Evolutionary conservation across 1,140 invertebrate genomes (phyloP).

Genomic region (Drosophila truncata): DNA sequence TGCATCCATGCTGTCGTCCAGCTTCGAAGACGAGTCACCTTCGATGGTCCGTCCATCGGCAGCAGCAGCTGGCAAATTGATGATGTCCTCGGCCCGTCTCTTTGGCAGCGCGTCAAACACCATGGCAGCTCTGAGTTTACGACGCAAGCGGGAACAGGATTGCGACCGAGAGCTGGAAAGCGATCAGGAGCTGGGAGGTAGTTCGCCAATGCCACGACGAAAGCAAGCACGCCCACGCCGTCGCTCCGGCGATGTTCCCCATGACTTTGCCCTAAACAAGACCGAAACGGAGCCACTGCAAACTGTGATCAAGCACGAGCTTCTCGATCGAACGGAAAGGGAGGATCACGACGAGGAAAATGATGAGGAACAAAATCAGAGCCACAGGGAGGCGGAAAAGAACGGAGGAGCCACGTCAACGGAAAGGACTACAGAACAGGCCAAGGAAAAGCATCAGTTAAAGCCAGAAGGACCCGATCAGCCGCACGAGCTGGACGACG

Average conservation of each 20-base stretch:
- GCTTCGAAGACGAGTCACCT: slow-evolving; percentile 75
- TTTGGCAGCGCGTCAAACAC: slow-evolving; percentile 65
- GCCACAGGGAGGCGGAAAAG: slow-evolving; percentile 32
- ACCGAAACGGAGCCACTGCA: slow-evolving; percentile 61
- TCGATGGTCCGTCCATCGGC: slow-evolving; percentile 65
- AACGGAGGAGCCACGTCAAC: slow-evolving; percentile 3
- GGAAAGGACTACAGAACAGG: slow-evolving; percentile 14
- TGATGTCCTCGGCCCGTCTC: slow-evolving; percentile 67
- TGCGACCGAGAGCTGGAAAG: slow-evolving; percentile 63
- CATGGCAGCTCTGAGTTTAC: slow-evolving; percentile 68
- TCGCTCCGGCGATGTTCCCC: slow-evolving; percentile 91
- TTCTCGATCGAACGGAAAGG: slow-evolving; percentile 60
- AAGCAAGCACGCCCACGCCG: slow-evolving; percentile 93
- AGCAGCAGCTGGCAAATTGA: slow-evolving; percentile 57
- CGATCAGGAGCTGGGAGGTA: slow-evolving; percentile 84
- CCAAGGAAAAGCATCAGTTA: slow-evolving; percentile 13
- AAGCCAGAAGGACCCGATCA: slow-evolving; percentile 17
- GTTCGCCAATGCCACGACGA: slow-evolving; percentile 91
- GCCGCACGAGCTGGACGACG: slow-evolving; percentile 35
- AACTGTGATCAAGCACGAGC: slow-evolving; percentile 82
- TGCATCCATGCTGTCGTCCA: slow-evolving; percentile 70
- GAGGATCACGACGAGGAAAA: slow-evolving; percentile 39
- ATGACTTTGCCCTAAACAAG: slow-evolving; percentile 84
- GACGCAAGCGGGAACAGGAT: slow-evolving; percentile 82
- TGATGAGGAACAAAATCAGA: slow-evolving; percentile 11